Evolutionary conservation across 2,888 invertebrate species (phyloP).

Genomic region (Pegoplata infirma): DNA sequence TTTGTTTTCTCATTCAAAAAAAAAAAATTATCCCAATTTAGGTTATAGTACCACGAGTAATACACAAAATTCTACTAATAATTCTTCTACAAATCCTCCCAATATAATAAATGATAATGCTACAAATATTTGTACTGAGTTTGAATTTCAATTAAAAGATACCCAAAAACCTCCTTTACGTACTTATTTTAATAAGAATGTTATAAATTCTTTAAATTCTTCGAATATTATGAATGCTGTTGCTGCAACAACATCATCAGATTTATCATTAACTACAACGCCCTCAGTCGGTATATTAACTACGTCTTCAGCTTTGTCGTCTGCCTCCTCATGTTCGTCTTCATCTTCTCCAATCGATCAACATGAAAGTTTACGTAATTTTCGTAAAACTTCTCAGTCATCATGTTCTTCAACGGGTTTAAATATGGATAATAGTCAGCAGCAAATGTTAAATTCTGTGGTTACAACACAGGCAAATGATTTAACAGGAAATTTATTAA

Average conservation of each 20-base stretch:
- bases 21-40: constrained; percentile 32
- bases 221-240: constrained; percentile 34
- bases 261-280: constrained; percentile 14
- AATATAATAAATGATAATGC: constrained; percentile 2
- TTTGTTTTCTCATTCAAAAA: no score
- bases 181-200: constrained; percentile 48
- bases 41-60: constrained; percentile 51
- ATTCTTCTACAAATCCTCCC: constrained; percentile 11
- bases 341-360: constrained; percentile 38
- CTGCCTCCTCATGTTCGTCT: constrained; percentile 18
- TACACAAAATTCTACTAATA: constrained; percentile 40
- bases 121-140: constrained; percentile 29
- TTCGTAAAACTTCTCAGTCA: constrained; percentile 33
- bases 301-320: constrained; percentile 16
- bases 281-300: not conserved
- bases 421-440: constrained; percentile 39
- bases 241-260: constrained; percentile 24
- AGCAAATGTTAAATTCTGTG: constrained; percentile 48
- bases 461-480: constrained; percentile 59
- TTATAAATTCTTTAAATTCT: not conserved
- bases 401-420: constrained; percentile 52
- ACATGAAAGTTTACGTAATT: constrained; percentile 35
- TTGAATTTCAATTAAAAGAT: constrained; percentile 36
- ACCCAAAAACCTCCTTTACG: constrained; percentile 41
- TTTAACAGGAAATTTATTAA: constrained; percentile 40